Percentiles rank a stretch among this genome's conserved stretches.
phyloP scores from a whole-genome alignment of 2,888 invertebrate species.

The Cyaniris semiargus region DNA sequence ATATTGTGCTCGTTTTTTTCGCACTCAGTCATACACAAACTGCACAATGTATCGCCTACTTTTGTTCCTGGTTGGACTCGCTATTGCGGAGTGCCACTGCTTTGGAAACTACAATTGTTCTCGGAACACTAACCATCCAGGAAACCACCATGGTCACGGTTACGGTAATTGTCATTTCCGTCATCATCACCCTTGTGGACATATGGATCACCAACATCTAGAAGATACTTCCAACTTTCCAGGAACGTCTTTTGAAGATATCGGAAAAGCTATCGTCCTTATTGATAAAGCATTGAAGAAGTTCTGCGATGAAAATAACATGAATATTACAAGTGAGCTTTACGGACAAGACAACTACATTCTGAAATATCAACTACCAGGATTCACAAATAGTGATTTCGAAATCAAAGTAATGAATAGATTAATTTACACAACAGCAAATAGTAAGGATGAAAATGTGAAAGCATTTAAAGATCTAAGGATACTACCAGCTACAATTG shows the following conservation, averaged over 20 bases:
- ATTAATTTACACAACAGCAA: background rate
- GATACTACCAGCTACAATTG: background rate
- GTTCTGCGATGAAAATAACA: background rate
- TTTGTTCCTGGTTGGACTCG: background rate
- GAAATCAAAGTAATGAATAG: background rate
- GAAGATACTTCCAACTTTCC: slow-evolving; percentile 5
- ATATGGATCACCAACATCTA: background rate
- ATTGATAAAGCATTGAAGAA: background rate
- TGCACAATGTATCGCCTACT: background rate
- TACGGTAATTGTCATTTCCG: background rate
- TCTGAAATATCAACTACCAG: background rate
- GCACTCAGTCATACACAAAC: background rate
- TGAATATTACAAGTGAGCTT: background rate
- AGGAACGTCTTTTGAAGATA: background rate
- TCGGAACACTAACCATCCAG: background rate
- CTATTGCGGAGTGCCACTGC: background rate
- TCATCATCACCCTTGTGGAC: too few relatives aligned
- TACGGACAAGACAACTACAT: background rate
- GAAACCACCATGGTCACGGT: background rate
- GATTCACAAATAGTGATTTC: background rate
- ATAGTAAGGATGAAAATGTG: background rate
- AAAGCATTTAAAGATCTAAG: background rate
- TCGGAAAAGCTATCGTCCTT: background rate
- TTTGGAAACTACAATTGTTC: background rate
- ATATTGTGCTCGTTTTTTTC: background rate